Evolutionary conservation across 2,888 invertebrate genomes (phyloP).

Genomic region (Agonopterix heracliana): DNA sequence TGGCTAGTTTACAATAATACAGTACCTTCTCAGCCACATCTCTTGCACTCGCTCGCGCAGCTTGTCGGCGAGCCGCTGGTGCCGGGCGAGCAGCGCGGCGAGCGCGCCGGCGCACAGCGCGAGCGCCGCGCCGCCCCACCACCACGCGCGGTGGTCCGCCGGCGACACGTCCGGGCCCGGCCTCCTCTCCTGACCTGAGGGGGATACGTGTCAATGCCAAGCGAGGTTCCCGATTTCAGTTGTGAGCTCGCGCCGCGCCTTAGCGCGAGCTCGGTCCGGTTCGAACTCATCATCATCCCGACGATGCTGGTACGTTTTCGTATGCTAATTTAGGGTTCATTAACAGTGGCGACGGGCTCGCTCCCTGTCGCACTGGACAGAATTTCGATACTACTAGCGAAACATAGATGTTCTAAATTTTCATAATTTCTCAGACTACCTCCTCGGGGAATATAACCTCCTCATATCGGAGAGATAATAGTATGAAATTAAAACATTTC

Average conservation of each 20-base stretch:
- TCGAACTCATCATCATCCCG: no score
- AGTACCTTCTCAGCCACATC: neutral
- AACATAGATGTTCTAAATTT: no score
- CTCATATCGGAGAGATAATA: no score
- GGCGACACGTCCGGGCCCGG: neutral
- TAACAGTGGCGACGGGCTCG: no score
- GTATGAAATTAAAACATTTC: no score
- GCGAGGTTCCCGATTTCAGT: neutral
- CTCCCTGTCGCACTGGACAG: no score
- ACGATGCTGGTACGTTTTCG: no score
- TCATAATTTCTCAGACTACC: no score
- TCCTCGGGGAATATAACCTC: no score
- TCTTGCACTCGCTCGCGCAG: neutral
- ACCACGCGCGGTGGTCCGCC: conserved; percentile 1
- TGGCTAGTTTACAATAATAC: no score
- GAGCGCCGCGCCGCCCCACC: conserved; percentile 1
- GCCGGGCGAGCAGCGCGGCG: neutral
- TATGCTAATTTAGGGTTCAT: no score
- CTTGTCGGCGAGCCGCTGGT: neutral
- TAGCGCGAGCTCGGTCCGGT: neutral
- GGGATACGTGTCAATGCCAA: neutral
- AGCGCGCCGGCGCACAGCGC: neutral
- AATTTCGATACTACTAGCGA: no score
- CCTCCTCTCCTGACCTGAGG: neutral
- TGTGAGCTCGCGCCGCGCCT: neutral